phyloP scores from a whole-genome alignment of 2,888 invertebrate genomes.

The Hydriomena furcata region DNA sequence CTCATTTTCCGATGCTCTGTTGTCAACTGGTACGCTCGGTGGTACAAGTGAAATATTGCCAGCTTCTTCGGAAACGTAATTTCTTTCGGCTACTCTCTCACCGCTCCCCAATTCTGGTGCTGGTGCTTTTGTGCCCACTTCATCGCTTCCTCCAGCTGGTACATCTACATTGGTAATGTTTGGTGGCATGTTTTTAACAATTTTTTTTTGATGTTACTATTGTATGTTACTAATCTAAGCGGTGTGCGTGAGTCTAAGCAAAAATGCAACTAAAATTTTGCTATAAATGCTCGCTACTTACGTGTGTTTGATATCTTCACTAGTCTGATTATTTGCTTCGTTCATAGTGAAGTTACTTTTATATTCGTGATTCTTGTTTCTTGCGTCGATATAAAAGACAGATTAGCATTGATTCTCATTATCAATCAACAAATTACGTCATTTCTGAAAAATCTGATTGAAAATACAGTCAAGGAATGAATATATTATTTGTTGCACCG shows the following conservation, averaged over 20 bases:
- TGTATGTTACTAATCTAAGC: conserved; percentile 3
- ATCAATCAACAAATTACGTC: background rate
- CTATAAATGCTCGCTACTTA: conserved; percentile 19
- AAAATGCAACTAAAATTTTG: conserved; percentile 5
- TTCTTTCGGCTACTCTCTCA: conserved; percentile 1
- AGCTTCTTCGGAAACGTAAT: conserved; percentile 11
- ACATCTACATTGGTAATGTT: conserved; percentile 24
- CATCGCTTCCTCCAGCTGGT: conserved; percentile 16
- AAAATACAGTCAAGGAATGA: too few relatives aligned
- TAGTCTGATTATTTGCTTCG: conserved; percentile 12
- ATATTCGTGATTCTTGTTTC: too few relatives aligned
- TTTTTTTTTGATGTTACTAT: background rate
- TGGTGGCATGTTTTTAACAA: conserved; percentile 28
- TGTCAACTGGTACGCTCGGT: conserved; percentile 8
- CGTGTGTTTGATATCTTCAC: conserved; percentile 2
- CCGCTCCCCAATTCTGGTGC: conserved; percentile 9
- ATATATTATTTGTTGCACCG: background rate
- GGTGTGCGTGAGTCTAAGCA: conserved; percentile 14
- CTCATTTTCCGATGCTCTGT: conserved; percentile 19
- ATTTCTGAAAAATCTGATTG: background rate
- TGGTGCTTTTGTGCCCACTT: conserved; percentile 12
- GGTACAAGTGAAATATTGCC: conserved; percentile 10
- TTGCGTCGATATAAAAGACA: too few relatives aligned
- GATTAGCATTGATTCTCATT: too few relatives aligned
- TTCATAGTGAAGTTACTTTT: background rate